phyloP scores from a whole-genome alignment of 2,888 invertebrate species.

The Caradrina kadenii region DNA sequence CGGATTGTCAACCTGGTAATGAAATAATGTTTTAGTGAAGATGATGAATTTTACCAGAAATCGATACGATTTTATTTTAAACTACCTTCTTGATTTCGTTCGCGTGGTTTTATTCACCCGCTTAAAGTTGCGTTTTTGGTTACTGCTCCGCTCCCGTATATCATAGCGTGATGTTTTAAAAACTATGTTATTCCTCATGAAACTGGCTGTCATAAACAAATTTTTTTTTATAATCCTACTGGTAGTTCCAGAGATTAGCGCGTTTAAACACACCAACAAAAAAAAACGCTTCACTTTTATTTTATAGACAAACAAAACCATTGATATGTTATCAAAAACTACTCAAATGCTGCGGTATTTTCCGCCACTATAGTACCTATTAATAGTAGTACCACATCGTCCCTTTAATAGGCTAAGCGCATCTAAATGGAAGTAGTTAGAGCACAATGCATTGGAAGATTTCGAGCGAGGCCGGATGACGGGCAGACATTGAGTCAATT shows the following conservation, averaged over 20 bases:
- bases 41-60: constrained; percentile 8
- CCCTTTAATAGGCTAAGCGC: constrained; percentile 45
- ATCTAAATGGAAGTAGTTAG: constrained; percentile 22
- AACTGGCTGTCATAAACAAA: too few relatives aligned
- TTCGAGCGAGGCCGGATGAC: constrained; percentile 11
- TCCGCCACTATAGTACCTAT: constrained; percentile 1
- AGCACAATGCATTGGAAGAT: constrained; percentile 35
- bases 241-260: too few relatives aligned
- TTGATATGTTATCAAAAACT: not conserved
- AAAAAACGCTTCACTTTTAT: too few relatives aligned
- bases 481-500: constrained; percentile 49
- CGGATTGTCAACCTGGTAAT: constrained; percentile 7
- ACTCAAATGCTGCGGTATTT: constrained; percentile 24
- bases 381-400: constrained; percentile 31
- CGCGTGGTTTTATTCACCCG: too few relatives aligned
- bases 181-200: too few relatives aligned
- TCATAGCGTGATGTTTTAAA: too few relatives aligned
- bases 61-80: not conserved
- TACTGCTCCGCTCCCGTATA: too few relatives aligned
- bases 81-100: too few relatives aligned
- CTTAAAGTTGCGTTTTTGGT: too few relatives aligned
- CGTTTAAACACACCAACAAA: too few relatives aligned
- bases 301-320: not conserved
- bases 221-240: too few relatives aligned
- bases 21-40: not conserved